Evolutionary conservation across 1,140 invertebrate genomes (phyloP).

Genomic region (Lepidurus arcticus): DNA sequence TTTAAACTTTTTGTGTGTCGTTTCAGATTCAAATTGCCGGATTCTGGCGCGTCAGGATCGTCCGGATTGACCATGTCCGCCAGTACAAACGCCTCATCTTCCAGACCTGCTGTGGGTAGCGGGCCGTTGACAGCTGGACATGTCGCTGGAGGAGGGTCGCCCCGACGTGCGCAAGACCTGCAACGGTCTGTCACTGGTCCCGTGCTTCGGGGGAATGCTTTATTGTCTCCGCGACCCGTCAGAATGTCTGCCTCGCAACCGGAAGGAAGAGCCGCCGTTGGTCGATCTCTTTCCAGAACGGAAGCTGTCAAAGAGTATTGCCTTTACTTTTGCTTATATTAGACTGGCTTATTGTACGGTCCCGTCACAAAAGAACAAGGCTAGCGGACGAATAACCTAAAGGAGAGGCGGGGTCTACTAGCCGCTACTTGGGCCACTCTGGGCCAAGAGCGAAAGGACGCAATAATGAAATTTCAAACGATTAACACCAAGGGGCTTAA

Average conservation of each 20-base stretch:
- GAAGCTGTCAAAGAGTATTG: slow-evolving; percentile 34
- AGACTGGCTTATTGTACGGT: too few relatives aligned
- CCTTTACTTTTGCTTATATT: neutral
- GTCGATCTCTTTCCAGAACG: slow-evolving; percentile 24
- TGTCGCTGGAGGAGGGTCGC: neutral
- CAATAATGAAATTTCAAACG: too few relatives aligned
- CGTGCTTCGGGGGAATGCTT: neutral
- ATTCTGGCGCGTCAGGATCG: slow-evolving; percentile 1
- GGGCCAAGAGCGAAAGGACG: too few relatives aligned
- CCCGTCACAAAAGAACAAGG: too few relatives aligned
- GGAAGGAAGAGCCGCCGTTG: slow-evolving; percentile 10
- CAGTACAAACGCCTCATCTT: neutral
- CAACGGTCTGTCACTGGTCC: neutral
- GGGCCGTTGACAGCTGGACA: neutral
- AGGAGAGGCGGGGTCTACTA: too few relatives aligned
- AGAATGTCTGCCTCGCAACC: neutral
- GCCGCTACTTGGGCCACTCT: too few relatives aligned
- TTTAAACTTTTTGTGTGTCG: neutral
- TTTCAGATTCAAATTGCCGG: slow-evolving; percentile 1
- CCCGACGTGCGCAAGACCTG: neutral
- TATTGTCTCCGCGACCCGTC: neutral
- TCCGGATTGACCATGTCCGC: neutral
- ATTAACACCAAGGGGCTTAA: too few relatives aligned
- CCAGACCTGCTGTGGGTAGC: neutral
- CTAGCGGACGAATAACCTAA: too few relatives aligned